Conservation (phyloP, 1,140 invertebrate genomes). For the Ruditapes philippinarum region DNA sequence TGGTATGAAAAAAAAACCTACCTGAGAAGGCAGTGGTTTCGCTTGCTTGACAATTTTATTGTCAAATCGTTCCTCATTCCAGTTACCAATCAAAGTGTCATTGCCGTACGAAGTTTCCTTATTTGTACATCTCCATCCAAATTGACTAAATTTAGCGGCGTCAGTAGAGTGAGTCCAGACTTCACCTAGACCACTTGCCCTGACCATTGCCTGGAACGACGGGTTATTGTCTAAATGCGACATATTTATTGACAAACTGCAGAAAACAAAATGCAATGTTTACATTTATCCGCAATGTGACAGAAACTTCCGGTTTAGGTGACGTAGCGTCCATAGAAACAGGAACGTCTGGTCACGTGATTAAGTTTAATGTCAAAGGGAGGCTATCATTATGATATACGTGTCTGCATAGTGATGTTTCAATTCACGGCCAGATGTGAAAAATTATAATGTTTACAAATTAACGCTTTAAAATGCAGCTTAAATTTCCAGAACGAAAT, state of each 20-base stretch:
- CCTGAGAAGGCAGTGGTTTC: conserved; percentile 81
- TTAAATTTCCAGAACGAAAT: too few relatives aligned
- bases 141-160: conserved; percentile 77
- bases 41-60: conserved; percentile 69
- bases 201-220: conserved; percentile 77
- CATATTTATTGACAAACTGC: conserved; percentile 22
- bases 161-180: conserved; percentile 80
- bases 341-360: not conserved
- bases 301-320: conserved; percentile 4
- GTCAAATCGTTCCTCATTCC: conserved; percentile 82
- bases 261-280: not conserved
- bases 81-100: conserved; percentile 80
- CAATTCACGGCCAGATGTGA: too few relatives aligned
- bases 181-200: conserved; percentile 78
- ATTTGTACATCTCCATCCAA: conserved; percentile 82
- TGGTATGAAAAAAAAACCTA: too few relatives aligned
- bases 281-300: conserved; percentile 21
- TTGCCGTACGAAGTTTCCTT: conserved; percentile 78
- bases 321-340: conserved; percentile 33
- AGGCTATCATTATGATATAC: not conserved
- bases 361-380: not conserved
- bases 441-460: too few relatives aligned
- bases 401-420: too few relatives aligned
- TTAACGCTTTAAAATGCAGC: too few relatives aligned
- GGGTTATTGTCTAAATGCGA: conserved; percentile 70